Evolutionary conservation across 2,888 invertebrate species (phyloP).

Genomic region (Caradrina kadenii): DNA sequence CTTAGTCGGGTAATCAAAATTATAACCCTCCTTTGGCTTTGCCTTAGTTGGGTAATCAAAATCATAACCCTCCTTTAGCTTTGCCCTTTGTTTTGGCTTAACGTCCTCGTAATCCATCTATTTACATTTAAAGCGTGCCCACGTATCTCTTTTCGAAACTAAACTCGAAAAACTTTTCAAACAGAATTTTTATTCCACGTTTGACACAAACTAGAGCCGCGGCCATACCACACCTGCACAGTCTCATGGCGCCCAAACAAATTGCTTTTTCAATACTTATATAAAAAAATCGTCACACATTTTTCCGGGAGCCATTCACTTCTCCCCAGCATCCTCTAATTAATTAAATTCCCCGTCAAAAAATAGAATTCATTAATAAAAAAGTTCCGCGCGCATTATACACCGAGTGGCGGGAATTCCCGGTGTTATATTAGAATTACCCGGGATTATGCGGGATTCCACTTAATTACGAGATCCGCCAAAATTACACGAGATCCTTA

Average conservation of each 20-base stretch:
- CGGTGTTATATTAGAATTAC: conserved; percentile 81
- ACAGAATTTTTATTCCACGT: conserved; percentile 21
- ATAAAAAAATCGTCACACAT: conserved; percentile 43
- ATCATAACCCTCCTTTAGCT: too few relatives aligned
- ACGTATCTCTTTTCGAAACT: conserved; percentile 17
- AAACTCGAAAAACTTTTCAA: conserved; percentile 24
- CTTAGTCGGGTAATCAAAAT: too few relatives aligned
- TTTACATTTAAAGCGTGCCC: conserved; percentile 35
- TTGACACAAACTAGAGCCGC: conserved; percentile 26
- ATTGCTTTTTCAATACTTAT: conserved; percentile 46
- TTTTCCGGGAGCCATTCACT: conserved; percentile 53
- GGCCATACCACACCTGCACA: conserved; percentile 33
- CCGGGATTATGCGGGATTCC: conserved; percentile 79
- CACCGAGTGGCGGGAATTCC: conserved; percentile 68
- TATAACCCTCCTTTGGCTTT: too few relatives aligned
- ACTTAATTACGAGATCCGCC: conserved; percentile 78
- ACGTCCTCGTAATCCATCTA: conserved; percentile 24
- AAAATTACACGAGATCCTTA: conserved; percentile 71
- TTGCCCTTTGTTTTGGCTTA: conserved; percentile 21
- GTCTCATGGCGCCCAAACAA: conserved; percentile 37
- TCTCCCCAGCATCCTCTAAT: conserved; percentile 68
- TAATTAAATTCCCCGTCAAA: conserved; percentile 79
- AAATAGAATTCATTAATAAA: conserved; percentile 82
- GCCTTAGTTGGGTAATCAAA: too few relatives aligned
- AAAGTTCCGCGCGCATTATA: conserved; percentile 68